Percentiles rank a stretch among this genome's conserved stretches.
Conservation (phyloP, 2,797 vertebrate species). For the Numenius phaeopus region DNA sequence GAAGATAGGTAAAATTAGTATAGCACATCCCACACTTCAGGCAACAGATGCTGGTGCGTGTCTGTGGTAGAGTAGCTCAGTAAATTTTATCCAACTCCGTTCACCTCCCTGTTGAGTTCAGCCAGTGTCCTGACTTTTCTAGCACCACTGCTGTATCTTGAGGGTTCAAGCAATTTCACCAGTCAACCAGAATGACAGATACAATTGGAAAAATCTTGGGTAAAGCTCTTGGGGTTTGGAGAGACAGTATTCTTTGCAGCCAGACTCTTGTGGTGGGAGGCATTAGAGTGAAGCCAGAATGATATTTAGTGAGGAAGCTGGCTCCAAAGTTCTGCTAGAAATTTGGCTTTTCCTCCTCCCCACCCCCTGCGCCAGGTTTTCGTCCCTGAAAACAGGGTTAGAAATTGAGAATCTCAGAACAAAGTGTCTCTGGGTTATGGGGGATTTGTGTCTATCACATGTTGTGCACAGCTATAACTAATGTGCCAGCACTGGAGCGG, state of each 20-base stretch:
- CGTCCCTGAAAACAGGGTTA: background rate
- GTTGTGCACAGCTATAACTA: fast-evolving
- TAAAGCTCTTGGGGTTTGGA: conserved; percentile 24
- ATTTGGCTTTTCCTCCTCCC: conserved; percentile 22
- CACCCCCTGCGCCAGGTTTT: background rate
- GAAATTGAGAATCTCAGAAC: background rate
- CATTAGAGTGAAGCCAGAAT: conserved; percentile 16
- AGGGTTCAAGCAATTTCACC: conserved; percentile 14
- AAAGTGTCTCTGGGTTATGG: background rate
- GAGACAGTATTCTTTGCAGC: conserved; percentile 24
- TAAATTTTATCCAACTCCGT: background rate
- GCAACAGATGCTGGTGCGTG: background rate
- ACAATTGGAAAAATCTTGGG: conserved; percentile 45
- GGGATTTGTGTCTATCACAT: background rate
- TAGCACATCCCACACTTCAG: background rate
- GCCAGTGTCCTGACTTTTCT: conserved; percentile 21
- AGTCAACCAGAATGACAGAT: conserved; percentile 37
- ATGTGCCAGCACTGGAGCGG: background rate
- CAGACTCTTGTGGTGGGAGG: conserved; percentile 52
- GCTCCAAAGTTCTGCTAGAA: conserved; percentile 31
- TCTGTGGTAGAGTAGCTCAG: background rate
- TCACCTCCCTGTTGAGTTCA: conserved; percentile 14
- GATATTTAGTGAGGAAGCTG: conserved; percentile 50
- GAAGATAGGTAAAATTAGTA: background rate
- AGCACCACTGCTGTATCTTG: background rate